Conservation (phyloP, 2,113 vertebrate genomes). For the Centropristis striata region DNA sequence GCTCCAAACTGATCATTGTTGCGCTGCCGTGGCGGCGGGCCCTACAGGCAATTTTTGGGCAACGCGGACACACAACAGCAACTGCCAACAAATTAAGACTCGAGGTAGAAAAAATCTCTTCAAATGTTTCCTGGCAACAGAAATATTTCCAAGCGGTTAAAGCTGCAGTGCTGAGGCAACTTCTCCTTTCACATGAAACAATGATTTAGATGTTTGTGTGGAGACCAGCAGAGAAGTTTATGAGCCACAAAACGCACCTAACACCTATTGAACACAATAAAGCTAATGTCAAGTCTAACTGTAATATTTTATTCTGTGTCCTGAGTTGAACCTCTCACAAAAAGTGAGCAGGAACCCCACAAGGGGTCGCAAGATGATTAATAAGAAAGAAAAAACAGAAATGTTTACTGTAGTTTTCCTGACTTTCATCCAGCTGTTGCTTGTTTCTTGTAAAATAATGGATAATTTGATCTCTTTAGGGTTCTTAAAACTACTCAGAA, state of each 20-base stretch:
- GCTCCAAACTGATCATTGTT: constrained; percentile 50
- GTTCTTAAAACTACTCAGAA: background rate
- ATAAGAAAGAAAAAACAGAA: background rate
- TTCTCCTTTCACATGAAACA: constrained; percentile 53
- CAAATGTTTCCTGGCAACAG: constrained; percentile 82
- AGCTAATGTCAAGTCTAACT: constrained; percentile 23
- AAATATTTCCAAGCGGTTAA: constrained; percentile 82
- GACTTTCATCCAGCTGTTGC: background rate
- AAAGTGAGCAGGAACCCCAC: background rate
- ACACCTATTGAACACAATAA: constrained; percentile 56
- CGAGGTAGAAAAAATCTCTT: constrained; percentile 59
- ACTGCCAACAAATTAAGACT: constrained; percentile 71
- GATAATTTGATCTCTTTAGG: background rate
- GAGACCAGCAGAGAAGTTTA: constrained; percentile 51
- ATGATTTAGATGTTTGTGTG: constrained; percentile 64
- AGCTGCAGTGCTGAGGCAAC: constrained; percentile 63
- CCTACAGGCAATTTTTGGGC: constrained; percentile 61
- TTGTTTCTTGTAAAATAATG: background rate
- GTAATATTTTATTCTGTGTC: constrained; percentile 31
- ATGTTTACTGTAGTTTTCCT: background rate
- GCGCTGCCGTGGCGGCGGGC: constrained; percentile 37
- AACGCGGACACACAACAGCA: constrained; percentile 47
- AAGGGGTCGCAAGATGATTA: background rate
- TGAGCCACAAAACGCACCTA: constrained; percentile 55
- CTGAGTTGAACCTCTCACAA: constrained; percentile 37